Conservation (phyloP, 2,797 vertebrate genomes). For the Hipposideros larvatus region DNA sequence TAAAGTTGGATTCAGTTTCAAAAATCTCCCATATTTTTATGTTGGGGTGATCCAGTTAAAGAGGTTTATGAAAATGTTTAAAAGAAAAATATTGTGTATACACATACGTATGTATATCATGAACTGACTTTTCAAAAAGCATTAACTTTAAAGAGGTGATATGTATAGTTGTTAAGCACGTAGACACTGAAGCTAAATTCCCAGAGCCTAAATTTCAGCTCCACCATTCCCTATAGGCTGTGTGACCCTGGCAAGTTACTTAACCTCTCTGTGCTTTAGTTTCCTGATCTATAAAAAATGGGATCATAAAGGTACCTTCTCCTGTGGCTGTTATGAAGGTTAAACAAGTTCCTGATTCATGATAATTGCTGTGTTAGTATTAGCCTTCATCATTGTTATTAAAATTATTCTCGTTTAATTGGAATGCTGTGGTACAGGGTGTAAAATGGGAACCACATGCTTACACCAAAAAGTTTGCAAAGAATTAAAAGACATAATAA, state of each 20-base stretch:
- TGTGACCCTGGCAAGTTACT: background rate
- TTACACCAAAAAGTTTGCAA: background rate
- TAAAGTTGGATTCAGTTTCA: conserved; percentile 77
- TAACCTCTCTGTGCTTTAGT: background rate
- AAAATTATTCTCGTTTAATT: conserved; percentile 10
- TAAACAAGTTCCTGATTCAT: background rate
- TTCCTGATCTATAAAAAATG: background rate
- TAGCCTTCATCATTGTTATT: background rate
- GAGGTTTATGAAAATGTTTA: conserved; percentile 68
- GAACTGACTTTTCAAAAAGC: conserved; percentile 58
- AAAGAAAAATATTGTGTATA: conserved; percentile 67
- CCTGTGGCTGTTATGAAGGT: background rate
- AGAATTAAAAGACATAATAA: background rate
- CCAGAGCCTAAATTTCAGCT: background rate
- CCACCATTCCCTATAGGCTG: background rate
- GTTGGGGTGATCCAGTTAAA: conserved; percentile 50
- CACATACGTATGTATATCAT: background rate
- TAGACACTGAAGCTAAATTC: background rate
- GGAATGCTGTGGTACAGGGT: background rate
- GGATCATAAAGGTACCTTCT: background rate
- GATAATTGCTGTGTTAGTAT: background rate
- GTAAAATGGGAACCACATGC: background rate
- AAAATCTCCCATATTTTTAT: conserved; percentile 74
- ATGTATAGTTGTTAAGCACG: background rate
- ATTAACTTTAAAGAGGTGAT: conserved; percentile 55